phyloP scores from a whole-genome alignment of 2,888 invertebrate species.

The Oligia fasciuncula region DNA sequence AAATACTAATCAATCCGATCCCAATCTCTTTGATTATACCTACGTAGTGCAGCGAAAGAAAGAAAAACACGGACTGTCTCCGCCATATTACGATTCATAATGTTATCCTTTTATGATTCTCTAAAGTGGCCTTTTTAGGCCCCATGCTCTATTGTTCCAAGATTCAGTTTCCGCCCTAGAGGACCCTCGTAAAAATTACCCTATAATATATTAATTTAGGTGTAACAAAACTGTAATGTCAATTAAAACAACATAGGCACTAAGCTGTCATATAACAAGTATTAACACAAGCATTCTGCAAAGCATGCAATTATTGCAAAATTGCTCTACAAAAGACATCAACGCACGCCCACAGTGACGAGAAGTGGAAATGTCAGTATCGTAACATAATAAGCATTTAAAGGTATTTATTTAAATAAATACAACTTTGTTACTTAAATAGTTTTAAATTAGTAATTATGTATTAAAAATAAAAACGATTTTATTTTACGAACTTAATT shows the following conservation, averaged over 20 bases:
- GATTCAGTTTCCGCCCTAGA: neutral
- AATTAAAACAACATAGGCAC: slow-evolving; percentile 2
- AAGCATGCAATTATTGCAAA: slow-evolving; percentile 37
- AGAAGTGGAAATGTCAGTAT: slow-evolving; percentile 47
- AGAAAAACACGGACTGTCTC: no score
- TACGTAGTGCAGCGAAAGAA: no score
- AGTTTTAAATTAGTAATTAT: neutral
- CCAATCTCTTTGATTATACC: no score
- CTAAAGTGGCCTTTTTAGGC: no score
- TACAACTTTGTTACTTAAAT: slow-evolving; percentile 7
- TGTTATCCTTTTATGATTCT: no score
- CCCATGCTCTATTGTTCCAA: neutral
- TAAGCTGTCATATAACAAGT: slow-evolving; percentile 13
- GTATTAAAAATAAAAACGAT: neutral
- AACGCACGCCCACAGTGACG: slow-evolving; percentile 76
- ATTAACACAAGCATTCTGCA: slow-evolving; percentile 29
- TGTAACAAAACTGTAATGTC: neutral
- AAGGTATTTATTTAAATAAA: slow-evolving; percentile 21
- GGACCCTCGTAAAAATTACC: rapidly evolving
- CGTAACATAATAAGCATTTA: neutral
- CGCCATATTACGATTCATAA: no score
- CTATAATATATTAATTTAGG: neutral
- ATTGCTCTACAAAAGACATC: slow-evolving; percentile 82
- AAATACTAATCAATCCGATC: no score
- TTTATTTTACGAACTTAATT: neutral